Base-by-base conservation (phyloP, 2,797 vertebrate genomes). In the Sciurus vulgaris region DNA sequence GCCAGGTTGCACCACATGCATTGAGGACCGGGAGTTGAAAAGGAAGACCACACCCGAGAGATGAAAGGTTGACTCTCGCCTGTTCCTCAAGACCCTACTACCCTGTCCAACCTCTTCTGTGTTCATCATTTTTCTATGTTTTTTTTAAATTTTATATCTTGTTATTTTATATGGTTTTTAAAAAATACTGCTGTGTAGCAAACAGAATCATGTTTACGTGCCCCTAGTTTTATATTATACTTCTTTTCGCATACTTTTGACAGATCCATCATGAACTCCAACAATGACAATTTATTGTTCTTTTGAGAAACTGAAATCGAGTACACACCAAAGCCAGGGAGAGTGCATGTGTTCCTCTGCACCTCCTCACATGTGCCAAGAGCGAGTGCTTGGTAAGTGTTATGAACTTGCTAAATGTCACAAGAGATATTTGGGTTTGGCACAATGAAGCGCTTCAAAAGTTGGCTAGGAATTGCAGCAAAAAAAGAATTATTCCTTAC, bases 381-480 rank as follows among this genome's bases (percentile, higher is more conserved):
- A 85, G 59, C 26, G 10, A 54, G 5, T 2, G 15, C 72, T 63
- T 63, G 5, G 90, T 18, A 24, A 7, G 12, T 22, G 1, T n/a
- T 28, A 63, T 2, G 83, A 54, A 18, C 63, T 76, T 14, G 35
- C 63, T 90, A 89, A 94, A 94, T 61, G 63, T 79, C 94, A 95
- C 63, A 89, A 91, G 91, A 94, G 76, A 85, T 65, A 77, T 56
- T 85, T 84, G 49, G 41, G 30, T 72, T 95, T 86, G 77, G 35
- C 89, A 91, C 76, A 86, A 85, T 6, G 56, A 96, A 96, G 56
- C 79, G 33, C 74, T 89, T 79, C 44, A 56, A 93, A 86, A 69
- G 63, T 35, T 49, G 24, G 28, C 79, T 69, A 69, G 65, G 83
- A 94, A 94, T 51, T 14, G 17, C 26, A 26, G 14, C 30, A 81